These are phyloP conservation scores for Anticlea derivata DNA, from an alignment of 2,888 invertebrate genomes.

Conservation along the genomic window DNA sequence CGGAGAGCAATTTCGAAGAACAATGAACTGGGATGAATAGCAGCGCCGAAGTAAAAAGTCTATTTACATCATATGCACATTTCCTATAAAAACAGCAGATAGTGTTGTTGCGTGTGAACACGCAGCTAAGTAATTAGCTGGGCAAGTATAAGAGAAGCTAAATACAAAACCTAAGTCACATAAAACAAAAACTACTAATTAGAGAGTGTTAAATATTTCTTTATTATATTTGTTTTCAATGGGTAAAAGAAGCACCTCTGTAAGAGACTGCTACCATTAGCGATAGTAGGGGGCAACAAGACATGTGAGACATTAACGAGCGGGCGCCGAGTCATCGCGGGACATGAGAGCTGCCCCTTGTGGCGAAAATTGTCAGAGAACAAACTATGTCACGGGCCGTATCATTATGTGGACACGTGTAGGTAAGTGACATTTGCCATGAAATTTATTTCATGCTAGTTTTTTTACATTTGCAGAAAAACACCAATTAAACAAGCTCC, in stretches of 20 bases:
- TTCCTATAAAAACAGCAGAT: slow-evolving; percentile 58
- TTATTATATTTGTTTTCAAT: slow-evolving; percentile 4
- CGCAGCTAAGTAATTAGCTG: slow-evolving; percentile 53
- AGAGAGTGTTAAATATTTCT: slow-evolving; percentile 7
- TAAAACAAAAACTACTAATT: slow-evolving; percentile 15
- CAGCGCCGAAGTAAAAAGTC: slow-evolving; percentile 74
- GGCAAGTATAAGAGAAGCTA: slow-evolving; percentile 37
- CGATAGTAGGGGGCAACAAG: slow-evolving; percentile 55
- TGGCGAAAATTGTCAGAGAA: slow-evolving; percentile 73
- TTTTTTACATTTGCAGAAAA: slow-evolving; percentile 1
- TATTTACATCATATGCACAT: slow-evolving; percentile 77
- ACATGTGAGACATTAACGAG: slow-evolving; percentile 79
- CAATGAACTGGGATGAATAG: slow-evolving; percentile 77
- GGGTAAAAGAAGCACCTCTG: slow-evolving; percentile 24
- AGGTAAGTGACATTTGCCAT: slow-evolving; percentile 24
- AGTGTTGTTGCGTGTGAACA: slow-evolving; percentile 51
- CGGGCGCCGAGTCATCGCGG: slow-evolving; percentile 72
- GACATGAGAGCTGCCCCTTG: slow-evolving; percentile 72
- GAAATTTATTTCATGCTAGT: slow-evolving; percentile 14
- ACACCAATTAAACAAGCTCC: not conserved
- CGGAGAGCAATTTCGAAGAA: slow-evolving; percentile 79
- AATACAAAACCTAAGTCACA: slow-evolving; percentile 23
- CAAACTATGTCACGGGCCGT: slow-evolving; percentile 72
- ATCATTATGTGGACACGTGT: slow-evolving; percentile 59
- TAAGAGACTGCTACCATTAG: slow-evolving; percentile 63